Conservation (phyloP, 2,113 vertebrate species). For the Anser cygnoides region DNA sequence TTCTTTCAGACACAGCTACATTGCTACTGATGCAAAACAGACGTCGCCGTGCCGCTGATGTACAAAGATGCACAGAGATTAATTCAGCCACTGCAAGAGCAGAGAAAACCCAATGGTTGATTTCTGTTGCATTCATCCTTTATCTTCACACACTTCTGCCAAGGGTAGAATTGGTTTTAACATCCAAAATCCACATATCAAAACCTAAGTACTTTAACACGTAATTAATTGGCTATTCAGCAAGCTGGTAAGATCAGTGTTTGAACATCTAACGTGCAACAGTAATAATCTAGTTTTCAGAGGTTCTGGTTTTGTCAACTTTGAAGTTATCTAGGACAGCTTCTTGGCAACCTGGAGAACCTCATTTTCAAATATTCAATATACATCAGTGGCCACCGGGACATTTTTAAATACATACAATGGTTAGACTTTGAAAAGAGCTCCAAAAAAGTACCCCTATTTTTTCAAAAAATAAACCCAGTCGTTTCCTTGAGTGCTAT, state of each 20-base stretch:
- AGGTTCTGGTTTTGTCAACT: not conserved
- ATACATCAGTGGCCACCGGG: not conserved
- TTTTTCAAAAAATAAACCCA: no score
- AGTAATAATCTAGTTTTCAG: not conserved
- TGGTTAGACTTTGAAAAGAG: not conserved
- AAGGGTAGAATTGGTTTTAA: not conserved
- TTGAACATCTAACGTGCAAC: not conserved
- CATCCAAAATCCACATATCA: not conserved
- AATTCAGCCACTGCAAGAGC: not conserved
- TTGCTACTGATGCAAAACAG: not conserved
- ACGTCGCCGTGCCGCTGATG: accelerated
- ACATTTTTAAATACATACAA: not conserved
- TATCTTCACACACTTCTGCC: not conserved
- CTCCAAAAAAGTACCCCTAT: not conserved
- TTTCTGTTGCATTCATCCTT: not conserved
- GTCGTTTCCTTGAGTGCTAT: not conserved
- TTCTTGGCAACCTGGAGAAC: not conserved
- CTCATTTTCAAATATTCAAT: not conserved
- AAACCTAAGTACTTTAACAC: not conserved
- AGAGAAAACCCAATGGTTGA: not conserved
- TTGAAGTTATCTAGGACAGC: not conserved
- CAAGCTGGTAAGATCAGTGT: not conserved
- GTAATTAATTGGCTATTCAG: not conserved
- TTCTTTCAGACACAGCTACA: not conserved
- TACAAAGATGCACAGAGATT: not conserved